Evolutionary conservation across 2,113 vertebrate genomes (phyloP).

Genomic region (Paramormyrops kingsleyae): DNA sequence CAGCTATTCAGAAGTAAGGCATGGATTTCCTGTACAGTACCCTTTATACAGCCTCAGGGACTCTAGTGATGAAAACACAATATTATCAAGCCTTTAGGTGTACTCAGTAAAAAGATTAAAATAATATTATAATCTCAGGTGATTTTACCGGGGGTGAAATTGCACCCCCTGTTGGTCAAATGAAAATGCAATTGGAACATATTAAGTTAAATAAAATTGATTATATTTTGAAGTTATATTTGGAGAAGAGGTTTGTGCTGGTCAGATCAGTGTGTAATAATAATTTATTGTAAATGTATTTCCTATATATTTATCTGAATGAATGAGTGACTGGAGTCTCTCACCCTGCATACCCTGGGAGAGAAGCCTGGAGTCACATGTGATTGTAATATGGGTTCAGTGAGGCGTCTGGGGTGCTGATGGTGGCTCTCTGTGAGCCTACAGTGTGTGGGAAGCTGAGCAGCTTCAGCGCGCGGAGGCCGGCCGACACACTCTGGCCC

Average conservation of each 20-base stretch:
- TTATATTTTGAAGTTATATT: neutral
- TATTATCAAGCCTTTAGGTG: neutral
- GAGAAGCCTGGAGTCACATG: neutral
- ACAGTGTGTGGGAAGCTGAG: constrained; percentile 89
- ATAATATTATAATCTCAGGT: neutral
- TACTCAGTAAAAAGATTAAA: neutral
- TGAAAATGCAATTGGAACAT: neutral
- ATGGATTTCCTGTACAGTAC: neutral
- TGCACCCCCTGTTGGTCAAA: neutral
- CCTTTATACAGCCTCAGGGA: neutral
- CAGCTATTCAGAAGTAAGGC: neutral
- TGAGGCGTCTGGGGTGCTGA: neutral
- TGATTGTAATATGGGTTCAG: neutral
- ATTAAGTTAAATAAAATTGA: neutral
- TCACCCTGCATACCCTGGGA: neutral
- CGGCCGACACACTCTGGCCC: constrained; percentile 73
- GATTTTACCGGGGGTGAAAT: neutral
- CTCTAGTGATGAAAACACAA: neutral
- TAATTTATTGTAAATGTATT: neutral
- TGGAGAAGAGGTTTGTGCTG: neutral
- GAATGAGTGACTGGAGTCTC: neutral
- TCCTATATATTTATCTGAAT: neutral
- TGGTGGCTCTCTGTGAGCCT: neutral
- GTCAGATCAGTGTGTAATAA: neutral
- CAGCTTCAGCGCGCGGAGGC: constrained; percentile 66